Conservation (phyloP, 2,888 invertebrate genomes). For the Rhingia rostrata region DNA sequence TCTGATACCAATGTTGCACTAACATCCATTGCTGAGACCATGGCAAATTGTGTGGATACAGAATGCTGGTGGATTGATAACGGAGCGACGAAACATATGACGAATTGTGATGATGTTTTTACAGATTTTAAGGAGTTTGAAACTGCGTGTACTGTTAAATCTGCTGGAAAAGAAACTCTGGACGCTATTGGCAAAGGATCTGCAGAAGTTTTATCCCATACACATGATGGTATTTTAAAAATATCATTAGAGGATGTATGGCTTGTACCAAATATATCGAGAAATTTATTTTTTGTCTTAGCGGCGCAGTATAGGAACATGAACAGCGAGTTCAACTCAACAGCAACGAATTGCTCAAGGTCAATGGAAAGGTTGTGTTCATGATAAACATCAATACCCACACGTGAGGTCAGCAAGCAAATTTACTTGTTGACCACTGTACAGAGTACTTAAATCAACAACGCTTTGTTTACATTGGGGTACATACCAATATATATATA, state of each 20-base stretch:
- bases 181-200: not conserved
- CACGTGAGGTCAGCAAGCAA: too few species aligned
- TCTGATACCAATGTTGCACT: not conserved
- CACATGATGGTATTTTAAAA: not conserved
- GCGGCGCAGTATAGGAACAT: conserved; percentile 29
- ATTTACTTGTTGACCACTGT: too few species aligned
- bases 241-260: not conserved
- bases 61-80: too few species aligned
- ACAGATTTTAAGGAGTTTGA: not conserved
- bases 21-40: not conserved
- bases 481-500: too few species aligned
- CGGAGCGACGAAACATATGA: too few species aligned
- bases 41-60: conserved; percentile 2
- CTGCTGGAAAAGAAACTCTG: not conserved
- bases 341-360: too few species aligned
- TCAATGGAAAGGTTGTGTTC: too few species aligned
- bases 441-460: too few species aligned
- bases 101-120: not conserved
- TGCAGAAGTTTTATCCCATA: not conserved
- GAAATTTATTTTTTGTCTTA: conserved; percentile 38
- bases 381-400: too few species aligned
- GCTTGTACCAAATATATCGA: not conserved
- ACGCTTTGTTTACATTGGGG: too few species aligned
- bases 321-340: conserved; percentile 25
- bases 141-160: not conserved